Conservation (phyloP, 2,113 vertebrate genomes). For the Balaenoptera acutorostrata region DNA sequence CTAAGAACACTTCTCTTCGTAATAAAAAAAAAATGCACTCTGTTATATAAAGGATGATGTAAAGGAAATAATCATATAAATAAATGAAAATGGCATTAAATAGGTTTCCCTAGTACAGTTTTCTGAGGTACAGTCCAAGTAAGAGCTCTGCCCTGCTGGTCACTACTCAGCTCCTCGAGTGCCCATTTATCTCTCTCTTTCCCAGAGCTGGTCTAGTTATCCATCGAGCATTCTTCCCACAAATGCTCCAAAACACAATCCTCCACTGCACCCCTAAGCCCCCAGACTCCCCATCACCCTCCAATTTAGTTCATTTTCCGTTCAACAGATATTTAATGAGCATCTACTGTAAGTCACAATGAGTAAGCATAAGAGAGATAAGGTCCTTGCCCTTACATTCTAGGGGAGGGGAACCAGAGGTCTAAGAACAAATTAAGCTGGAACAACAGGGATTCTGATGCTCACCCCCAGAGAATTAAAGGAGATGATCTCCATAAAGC, state of each 20-base stretch:
- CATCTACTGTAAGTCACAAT: neutral
- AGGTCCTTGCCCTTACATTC: neutral
- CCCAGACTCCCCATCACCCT: neutral
- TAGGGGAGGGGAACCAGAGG: neutral
- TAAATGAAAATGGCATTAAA: neutral
- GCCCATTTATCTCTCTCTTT: neutral
- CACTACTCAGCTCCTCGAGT: neutral
- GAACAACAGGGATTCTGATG: neutral
- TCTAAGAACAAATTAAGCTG: neutral
- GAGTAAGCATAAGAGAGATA: neutral
- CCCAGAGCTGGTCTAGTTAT: neutral
- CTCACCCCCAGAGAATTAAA: neutral
- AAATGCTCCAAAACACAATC: neutral
- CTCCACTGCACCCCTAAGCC: neutral
- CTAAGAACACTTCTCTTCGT: neutral
- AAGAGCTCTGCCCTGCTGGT: neutral
- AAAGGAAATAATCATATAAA: neutral
- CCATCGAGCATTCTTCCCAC: neutral
- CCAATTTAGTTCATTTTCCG: neutral
- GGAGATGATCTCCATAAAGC: neutral
- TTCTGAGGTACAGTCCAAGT: neutral
- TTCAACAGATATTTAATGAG: neutral
- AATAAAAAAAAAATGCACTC: neutral
- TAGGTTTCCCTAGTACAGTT: neutral
- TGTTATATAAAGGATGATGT: neutral